Evolutionary conservation across 2,797 vertebrate species (phyloP), one percentile per base, ranked within the genome.

Genomic region (Esox lucius): DNA sequence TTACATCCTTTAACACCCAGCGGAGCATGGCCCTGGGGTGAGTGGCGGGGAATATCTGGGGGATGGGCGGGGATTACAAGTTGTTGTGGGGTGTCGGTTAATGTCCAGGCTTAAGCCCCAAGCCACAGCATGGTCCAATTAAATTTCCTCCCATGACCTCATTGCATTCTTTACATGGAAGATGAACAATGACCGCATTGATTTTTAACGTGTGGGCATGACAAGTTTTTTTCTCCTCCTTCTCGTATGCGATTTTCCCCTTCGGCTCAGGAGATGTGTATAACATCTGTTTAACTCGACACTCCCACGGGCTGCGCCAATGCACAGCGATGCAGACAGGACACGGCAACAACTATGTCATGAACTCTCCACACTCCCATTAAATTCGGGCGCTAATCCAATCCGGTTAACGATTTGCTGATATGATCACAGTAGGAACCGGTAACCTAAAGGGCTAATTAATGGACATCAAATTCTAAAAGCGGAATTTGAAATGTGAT

Each of bases 111-210:
- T 77, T 42, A 16, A 68, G 70, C 49, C 76, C 70, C 72, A 16
- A 75, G 75, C 79, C 56, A 2, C 19, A 46, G 82, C 88, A 84
- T 80, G 75, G 87, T 15, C 85, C 91, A 92, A 91, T 91, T 82
- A 91, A 93, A 91, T 93, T 90, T 93, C 93, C 91, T 89, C 88
- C 87, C 88, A 93, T 96, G 93, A 96, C 92, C 88, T 96, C 94
- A 93, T 86, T 72, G 66, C 94, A 96, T 96, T 96, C 94, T 94
- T 96, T 88, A 80, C 80, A 72, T 28, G 26, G 2, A 80, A 80
- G 39, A 83, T 0, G 68, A 95, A 97, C 96, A 97, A 97, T 93
- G 90, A 84, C 73, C 66, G 90, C 92, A 95, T 95, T 96, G 95
- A 97, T 92, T 94, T 86, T 17, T 26, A 72, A 82, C 0, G 73